Base-by-base conservation (phyloP, 2,113 vertebrate genomes). In the Podilymbus podiceps region DNA sequence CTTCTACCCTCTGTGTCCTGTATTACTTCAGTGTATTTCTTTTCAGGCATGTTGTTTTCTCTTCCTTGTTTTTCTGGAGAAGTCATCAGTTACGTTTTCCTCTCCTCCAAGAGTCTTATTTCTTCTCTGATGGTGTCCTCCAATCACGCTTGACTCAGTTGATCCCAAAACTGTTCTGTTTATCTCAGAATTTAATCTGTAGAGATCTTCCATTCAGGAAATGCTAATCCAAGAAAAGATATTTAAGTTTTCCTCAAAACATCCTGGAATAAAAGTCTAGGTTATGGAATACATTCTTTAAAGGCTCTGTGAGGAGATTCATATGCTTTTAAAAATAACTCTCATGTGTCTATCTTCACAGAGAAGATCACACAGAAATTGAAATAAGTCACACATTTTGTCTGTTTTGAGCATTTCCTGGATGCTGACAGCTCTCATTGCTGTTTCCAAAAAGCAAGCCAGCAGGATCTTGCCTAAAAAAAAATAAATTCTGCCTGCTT, bases 271-370 rank as follows among this genome's bases (percentile, higher is more conserved):
- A 81, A 85, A 31, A 47, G 2, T 38, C 67, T 85, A 83, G 33
- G 60, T 88, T 80, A 74, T 60, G 38, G 53, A 92, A 93, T 31
- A 56, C 18, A 55, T 75, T 92, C 69, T 85, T 95, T 64, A 85
- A 78, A 85, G 73, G 77, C 60, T 40, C 86, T 91, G 56, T 56
- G 47, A 95, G 73, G 84, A 97, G 69, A 89, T 78, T 84, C 84
- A 95, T 80, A 64, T 81, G 80, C 44, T 89, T 94, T 91, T 82
- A 91, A 82, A 95, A 96, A 95, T 91, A 96, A 89, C 64, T 86
- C 72, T 86, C 46, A 52, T 30, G 40, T 52, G 60, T 64, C 73
- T 75, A 56, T 89, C 60, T 94, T 95, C 87, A 92, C 89, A 91
- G 49, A 56, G 63, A 87, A 53, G 50, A 73, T 63, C 49, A 89